Percentiles rank a stretch among this genome's conserved stretches.
Conservation (phyloP, 2,797 vertebrate species). For the Pipistrellus kuhlii region DNA sequence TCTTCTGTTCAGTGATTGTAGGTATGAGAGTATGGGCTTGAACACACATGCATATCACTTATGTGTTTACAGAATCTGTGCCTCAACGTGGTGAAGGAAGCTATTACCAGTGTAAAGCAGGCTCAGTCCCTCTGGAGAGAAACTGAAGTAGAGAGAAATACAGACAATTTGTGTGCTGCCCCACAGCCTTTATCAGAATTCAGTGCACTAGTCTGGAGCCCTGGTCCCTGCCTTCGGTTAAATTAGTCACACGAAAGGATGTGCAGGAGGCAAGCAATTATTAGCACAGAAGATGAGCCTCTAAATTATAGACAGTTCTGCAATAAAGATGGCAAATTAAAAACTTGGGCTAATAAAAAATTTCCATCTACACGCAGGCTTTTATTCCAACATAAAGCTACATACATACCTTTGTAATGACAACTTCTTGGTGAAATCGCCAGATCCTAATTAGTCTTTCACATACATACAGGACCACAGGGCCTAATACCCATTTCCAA, state of each 20-base stretch:
- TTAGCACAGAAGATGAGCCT: constrained; percentile 78
- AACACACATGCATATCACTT: not conserved
- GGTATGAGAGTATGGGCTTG: not conserved
- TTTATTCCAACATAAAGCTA: constrained; percentile 71
- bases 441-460: constrained; percentile 89
- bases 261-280: constrained; percentile 76
- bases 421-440: constrained; percentile 88
- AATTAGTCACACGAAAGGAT: constrained; percentile 78
- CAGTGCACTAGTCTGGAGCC: not conserved
- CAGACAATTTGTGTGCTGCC: not conserved
- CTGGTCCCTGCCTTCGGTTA: constrained; percentile 55
- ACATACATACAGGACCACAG: constrained; percentile 86
- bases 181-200: constrained; percentile 44
- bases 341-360: constrained; percentile 81
- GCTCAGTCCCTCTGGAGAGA: not conserved
- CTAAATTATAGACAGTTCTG: constrained; percentile 72
- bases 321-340: constrained; percentile 78
- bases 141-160: constrained; percentile 2
- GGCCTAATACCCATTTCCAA: constrained; percentile 91
- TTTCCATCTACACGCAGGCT: constrained; percentile 70
- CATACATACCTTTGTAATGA: constrained; percentile 89
- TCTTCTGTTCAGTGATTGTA: not conserved
- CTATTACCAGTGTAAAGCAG: not conserved
- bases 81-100: not conserved
- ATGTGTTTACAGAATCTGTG: not conserved